Base-by-base conservation (phyloP, 2,888 invertebrate genomes). In the Hirtodrosophila histrioides region DNA sequence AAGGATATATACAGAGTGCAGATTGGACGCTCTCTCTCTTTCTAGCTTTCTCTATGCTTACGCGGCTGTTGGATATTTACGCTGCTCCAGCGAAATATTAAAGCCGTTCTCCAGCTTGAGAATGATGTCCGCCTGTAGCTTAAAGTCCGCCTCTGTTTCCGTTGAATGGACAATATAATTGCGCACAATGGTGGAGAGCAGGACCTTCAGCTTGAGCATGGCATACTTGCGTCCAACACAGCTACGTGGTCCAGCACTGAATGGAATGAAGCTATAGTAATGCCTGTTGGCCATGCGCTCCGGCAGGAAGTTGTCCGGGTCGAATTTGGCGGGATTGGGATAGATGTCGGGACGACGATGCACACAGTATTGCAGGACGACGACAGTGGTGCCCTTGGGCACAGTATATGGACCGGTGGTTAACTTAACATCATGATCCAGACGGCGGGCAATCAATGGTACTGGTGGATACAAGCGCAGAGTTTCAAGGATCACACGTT, bases 151-250 rank as follows among this genome's bases (percentile, higher is more conserved):
- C 84, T 95, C 95, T 48, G 93, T 93, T 24, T 95, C 88, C 66
- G 93, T 93, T 0, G 95, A 95, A 11, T 92, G 92, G 11, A 95
- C 91, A 58, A 93, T 93, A 91, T 93, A 96, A 90, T 94, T 95
- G 61, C 96, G 93, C 66, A 96, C 89, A 43, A 95, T 93, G 4
- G 95, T 95, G 0, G 95, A 94, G 1, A 96, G 92, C 0, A 96
- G 92, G 10, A 96, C 94, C 91, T 96, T 96, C 65, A 96, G 92
- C 89, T 96, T 96, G 55, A 96, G 90, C 93, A 96, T 94, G n/a
- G 96, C 96, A 90, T 96, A 96, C 92, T 96, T 96, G 39, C 95
- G 94, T 48, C 95, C 96, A 23, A 96, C 96, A 89, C 96, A 96
- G 79, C 95, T 95, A 69, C 96, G 93, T 1, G 96, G 96, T 27